Base-by-base conservation (phyloP, 1,140 invertebrate genomes). In the Myzus persicae region DNA sequence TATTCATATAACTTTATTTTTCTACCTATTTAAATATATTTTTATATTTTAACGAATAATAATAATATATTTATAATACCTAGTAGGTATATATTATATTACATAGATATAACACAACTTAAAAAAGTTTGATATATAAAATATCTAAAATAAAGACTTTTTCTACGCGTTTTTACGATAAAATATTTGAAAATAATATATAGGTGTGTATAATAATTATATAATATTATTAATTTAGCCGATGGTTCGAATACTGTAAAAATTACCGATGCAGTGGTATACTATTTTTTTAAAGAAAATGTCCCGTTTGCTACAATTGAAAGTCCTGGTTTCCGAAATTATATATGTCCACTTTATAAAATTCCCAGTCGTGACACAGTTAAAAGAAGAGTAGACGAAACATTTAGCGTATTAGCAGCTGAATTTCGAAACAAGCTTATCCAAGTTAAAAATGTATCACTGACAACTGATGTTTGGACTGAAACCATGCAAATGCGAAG, bases 161-260 rank as follows among this genome's bases (percentile, higher is more conserved):
- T n/a, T n/a, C n/a, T n/a, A n/a, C n/a, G n/a, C n/a, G n/a, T n/a
- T n/a, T n/a, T n/a, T n/a, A n/a, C n/a, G n/a, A n/a, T n/a, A n/a
- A n/a, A n/a, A n/a, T n/a, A n/a, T n/a, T 81, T 36, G n/a, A 81
- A 81, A 36, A 81, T 81, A 14, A 38, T 81, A 20, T 81, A 36
- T 81, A 81, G n/a, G n/a, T 36, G 14, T 20, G n/a, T 36, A 81
- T 81, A 36, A 36, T 81, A 36, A 36, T 81, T 81, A 36, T 36
- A 81, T 82, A 82, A 76, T 40, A 82, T 82, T 82, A 40, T 82
- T 82, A 38, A 82, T 82, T 82, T 82, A 82, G 81, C 81, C 22
- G 81, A 82, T 82, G 81, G 81, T 82, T 82, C 81, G 81, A 82
- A 82, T 38, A 82, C 81, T 38, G 81, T 82, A 82, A 82, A 82